phyloP scores from a whole-genome alignment of 2,888 invertebrate species.

The Falcaria lacertinaria region DNA sequence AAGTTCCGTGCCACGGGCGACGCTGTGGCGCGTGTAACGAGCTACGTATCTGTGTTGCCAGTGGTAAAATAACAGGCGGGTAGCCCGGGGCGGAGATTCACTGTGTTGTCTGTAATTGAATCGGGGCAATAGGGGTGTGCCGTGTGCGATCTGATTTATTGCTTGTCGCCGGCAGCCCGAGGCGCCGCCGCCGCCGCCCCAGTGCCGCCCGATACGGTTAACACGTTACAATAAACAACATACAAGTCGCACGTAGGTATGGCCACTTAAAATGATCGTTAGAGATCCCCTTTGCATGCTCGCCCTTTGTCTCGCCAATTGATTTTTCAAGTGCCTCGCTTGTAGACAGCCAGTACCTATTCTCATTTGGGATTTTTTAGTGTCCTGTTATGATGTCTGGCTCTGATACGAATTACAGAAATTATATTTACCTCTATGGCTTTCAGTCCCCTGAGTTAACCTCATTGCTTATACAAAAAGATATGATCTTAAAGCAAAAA shows the following conservation, averaged over 20 bases:
- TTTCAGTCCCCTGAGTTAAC: too few relatives aligned
- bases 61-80: conserved; percentile 39
- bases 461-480: too few relatives aligned
- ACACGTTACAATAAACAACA: neutral
- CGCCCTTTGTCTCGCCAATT: neutral
- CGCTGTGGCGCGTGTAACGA: conserved; percentile 51
- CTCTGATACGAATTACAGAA: neutral
- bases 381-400: neutral
- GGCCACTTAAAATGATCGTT: neutral
- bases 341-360: neutral
- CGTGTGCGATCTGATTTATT: neutral
- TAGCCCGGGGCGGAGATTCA: conserved; percentile 18
- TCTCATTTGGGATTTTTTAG: neutral
- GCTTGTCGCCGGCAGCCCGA: neutral
- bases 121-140: conserved; percentile 26
- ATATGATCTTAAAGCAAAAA: too few relatives aligned
- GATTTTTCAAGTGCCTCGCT: neutral
- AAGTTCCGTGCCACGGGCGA: conserved; percentile 39
- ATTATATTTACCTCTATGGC: too few relatives aligned
- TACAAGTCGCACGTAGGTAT: neutral
- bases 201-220: neutral
- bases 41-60: conserved; percentile 51
- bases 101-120: conserved; percentile 29
- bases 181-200: neutral
- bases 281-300: neutral